phyloP scores from a whole-genome alignment of 1,140 invertebrate species.

The Caenorhabditis latens region DNA sequence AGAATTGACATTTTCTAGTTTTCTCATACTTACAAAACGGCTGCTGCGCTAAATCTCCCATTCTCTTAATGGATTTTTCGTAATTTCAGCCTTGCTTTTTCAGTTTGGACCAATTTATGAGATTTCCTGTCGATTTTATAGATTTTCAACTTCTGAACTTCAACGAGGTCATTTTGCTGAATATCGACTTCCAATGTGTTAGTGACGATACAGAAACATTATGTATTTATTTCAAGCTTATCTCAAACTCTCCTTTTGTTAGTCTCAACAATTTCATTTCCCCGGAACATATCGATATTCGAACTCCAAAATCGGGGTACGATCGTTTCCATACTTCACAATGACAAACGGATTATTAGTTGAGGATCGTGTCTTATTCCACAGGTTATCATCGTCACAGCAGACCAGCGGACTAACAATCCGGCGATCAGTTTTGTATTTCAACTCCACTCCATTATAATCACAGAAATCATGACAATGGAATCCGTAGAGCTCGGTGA shows the following conservation, averaged over 20 bases:
- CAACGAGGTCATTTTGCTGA: too few species aligned
- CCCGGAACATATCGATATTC: conserved; percentile 8
- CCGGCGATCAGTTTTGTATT: conserved; percentile 14
- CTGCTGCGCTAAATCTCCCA: too few species aligned
- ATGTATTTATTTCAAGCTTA: too few species aligned
- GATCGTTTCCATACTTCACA: neutral
- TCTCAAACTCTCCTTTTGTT: neutral
- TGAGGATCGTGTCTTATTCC: conserved; percentile 27
- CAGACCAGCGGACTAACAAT: conserved; percentile 1
- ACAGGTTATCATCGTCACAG: conserved; percentile 32
- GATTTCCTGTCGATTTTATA: too few species aligned
- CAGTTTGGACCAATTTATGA: too few species aligned
- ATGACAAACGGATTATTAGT: conserved; percentile 21
- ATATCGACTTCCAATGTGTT: too few species aligned
- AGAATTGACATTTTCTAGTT: too few species aligned
- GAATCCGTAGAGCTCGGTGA: neutral
- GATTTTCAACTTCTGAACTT: too few species aligned
- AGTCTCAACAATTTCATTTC: neutral
- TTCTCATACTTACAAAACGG: too few species aligned
- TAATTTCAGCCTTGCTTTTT: too few species aligned
- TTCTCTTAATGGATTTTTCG: too few species aligned
- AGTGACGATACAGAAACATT: too few species aligned
- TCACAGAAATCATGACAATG: conserved; percentile 9
- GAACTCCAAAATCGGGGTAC: neutral
- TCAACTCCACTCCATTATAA: conserved; percentile 29